Evolutionary conservation across 2,113 vertebrate species (phyloP).

Genomic region (Mormyrus lacerda): DNA sequence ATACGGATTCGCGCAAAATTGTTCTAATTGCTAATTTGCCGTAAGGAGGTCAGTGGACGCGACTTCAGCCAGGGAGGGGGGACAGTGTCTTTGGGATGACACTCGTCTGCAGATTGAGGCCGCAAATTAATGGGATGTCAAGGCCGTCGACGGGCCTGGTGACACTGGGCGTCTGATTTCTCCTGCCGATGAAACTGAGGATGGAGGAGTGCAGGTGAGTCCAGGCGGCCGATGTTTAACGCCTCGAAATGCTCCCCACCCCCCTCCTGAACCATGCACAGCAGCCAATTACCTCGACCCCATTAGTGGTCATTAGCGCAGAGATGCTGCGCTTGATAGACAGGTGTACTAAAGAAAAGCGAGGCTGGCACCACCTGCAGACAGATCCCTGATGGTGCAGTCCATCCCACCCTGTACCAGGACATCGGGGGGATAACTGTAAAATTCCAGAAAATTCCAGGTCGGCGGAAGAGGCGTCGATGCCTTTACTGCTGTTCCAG

Average conservation of each 20-base stretch:
- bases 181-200: conserved; percentile 43
- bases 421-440: neutral
- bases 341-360: conserved; percentile 42
- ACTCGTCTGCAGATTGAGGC: conserved; percentile 59
- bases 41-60: conserved; percentile 84
- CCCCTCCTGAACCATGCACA: neutral
- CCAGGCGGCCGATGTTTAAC: conserved; percentile 41
- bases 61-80: conserved; percentile 64
- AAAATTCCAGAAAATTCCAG: neutral
- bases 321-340: conserved; percentile 34
- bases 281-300: conserved; percentile 38
- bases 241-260: conserved; percentile 21
- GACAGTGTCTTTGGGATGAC: conserved; percentile 47
- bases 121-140: conserved; percentile 73
- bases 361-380: conserved; percentile 24
- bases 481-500: neutral
- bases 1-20: conserved; percentile 97
- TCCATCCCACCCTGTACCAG: neutral
- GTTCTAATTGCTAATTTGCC: conserved; percentile 99
- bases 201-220: conserved; percentile 36
- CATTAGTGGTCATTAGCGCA: conserved; percentile 43
- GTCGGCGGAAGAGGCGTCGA: neutral
- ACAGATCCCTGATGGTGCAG: conserved; percentile 9
- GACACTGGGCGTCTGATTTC: conserved; percentile 52
- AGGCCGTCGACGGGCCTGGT: conserved; percentile 56